Base-by-base conservation (phyloP, 2,113 vertebrate species). In the Nothocercus nigrocapillus region DNA sequence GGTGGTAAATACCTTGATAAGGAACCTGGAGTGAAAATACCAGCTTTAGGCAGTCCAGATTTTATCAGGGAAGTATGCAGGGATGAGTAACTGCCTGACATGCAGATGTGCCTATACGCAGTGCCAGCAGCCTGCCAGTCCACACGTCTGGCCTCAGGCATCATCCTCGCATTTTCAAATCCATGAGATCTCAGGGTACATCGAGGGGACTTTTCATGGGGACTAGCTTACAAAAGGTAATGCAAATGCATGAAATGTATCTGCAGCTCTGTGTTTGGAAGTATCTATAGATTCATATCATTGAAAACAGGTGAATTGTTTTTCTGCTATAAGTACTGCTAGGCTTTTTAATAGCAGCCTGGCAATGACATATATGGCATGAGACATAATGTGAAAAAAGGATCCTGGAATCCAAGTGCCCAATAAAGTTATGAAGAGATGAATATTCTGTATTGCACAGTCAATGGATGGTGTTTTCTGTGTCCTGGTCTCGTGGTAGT, bases 1-100 rank as follows among this genome's bases (percentile, higher is more conserved):
- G 96, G 88, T 95, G 85, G 94, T 95, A 95, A 95, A 96, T 94
- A 96, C 91, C 85, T 93, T 94, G 96, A 96, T 96, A 97, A 97
- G 96, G 92, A 94, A 94, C 93, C 93, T 93, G 66, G 88, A 96
- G 91, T 88, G 94, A 95, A 96, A 95, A 95, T 88, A 94, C 88
- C 82, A 79, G 95, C 94, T 97, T 95, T 95, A 96, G 95, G 95
- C 95, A 90, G 95, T 95, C 92, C 80, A 96, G 94, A 95, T 97
- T 92, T 96, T 96, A 95, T 97, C 95, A 82, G 88, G 85, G 92
- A 94, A 95, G 85, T 70, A 96, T 96, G 94, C 92, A 95, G 85
- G 82, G 93, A 95, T 95, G 91, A 95, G 91, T 96, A 96, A 97
- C 82, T 95, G 61, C 85, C 93, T 94, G 92, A 84, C 88, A 91